Percentiles rank a stretch among this genome's conserved stretches.
phyloP scores from a whole-genome alignment of 2,113 vertebrate species.

The Microtus oregoni region DNA sequence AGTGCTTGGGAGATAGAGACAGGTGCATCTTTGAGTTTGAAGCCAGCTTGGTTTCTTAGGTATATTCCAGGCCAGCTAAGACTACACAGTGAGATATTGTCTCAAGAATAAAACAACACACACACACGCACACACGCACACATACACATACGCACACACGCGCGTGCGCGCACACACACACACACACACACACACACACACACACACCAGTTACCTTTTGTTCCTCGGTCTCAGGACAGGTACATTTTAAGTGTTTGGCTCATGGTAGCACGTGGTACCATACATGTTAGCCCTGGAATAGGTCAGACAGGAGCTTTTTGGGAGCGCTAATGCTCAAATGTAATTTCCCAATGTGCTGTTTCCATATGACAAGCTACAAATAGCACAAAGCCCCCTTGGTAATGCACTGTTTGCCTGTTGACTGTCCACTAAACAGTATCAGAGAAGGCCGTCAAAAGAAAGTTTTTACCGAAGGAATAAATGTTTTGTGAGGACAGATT shows the following conservation, averaged over 20 bases:
- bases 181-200: not conserved
- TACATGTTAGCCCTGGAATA: not conserved
- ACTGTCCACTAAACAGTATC: not conserved
- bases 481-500: not conserved
- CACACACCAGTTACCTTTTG: not conserved
- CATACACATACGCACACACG: not conserved
- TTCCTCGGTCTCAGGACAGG: not conserved
- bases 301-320: not conserved
- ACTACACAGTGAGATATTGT: not conserved
- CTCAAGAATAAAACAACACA: not conserved
- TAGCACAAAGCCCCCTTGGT: not conserved
- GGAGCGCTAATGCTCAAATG: not conserved
- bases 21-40: not conserved
- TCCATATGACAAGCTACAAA: not conserved
- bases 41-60: not conserved
- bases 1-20: not conserved
- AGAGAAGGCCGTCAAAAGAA: not conserved
- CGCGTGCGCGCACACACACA: not conserved
- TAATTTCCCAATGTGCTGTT: not conserved
- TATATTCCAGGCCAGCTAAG: not conserved
- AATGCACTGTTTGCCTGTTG: not conserved
- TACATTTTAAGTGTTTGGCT: not conserved
- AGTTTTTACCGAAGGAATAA: not conserved
- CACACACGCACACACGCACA: not conserved
- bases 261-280: too few species aligned